These are phyloP conservation scores for Mareca penelope DNA, from an alignment of 2,797 vertebrate species.

Conservation along the genomic window DNA sequence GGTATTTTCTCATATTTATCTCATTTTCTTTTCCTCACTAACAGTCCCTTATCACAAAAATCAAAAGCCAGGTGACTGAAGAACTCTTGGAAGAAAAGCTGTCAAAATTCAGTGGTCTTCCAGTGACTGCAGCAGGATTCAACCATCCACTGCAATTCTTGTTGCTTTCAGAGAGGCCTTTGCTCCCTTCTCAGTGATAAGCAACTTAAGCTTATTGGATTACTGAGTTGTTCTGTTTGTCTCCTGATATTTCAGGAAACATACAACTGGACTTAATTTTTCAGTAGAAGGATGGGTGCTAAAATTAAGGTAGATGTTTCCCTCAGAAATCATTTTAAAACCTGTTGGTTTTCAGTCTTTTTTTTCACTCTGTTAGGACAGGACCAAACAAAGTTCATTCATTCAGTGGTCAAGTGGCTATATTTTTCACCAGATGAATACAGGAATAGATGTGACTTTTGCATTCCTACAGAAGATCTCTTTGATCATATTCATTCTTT, in stretches of 20 bases:
- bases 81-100: background rate
- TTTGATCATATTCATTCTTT: background rate
- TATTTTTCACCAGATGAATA: background rate
- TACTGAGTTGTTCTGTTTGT: background rate
- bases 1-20: background rate
- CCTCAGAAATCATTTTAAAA: background rate
- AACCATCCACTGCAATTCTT: background rate
- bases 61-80: background rate
- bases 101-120: background rate
- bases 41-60: background rate
- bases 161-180: background rate
- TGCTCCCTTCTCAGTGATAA: background rate
- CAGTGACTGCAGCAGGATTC: background rate
- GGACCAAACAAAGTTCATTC: background rate
- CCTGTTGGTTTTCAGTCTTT: background rate
- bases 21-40: background rate
- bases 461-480: background rate
- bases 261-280: background rate
- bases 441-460: background rate
- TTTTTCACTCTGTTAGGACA: background rate
- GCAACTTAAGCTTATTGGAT: background rate
- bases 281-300: background rate
- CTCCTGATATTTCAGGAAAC: background rate
- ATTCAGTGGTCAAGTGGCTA: background rate
- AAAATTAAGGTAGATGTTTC: background rate